phyloP scores from a whole-genome alignment of 2,888 invertebrate species.

The Caenorhabditis drosophilae region DNA sequence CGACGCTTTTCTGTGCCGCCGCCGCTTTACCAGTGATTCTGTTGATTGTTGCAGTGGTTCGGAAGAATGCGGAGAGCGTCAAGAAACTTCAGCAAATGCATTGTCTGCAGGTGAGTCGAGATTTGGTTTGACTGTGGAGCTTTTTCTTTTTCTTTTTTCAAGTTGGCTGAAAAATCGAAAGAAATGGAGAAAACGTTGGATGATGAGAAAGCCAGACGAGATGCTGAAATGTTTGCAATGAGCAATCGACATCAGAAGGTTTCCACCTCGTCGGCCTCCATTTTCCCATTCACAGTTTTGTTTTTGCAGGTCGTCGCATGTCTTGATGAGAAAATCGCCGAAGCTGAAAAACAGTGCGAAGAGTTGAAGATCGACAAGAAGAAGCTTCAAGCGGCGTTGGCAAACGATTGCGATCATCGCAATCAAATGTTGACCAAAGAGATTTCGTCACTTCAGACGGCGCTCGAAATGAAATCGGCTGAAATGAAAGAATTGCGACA shows the following conservation, averaged over 20 bases:
- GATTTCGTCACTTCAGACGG: slow-evolving; percentile 56
- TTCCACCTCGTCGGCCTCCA: too few relatives aligned
- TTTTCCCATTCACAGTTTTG: too few relatives aligned
- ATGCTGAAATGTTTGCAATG: slow-evolving; percentile 44
- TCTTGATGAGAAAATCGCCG: slow-evolving; percentile 45
- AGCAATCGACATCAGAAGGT: slow-evolving; percentile 43
- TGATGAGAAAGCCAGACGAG: slow-evolving; percentile 39
- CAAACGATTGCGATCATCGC: slow-evolving; percentile 51
- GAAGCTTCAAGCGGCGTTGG: slow-evolving; percentile 44
- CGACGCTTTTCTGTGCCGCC: too few relatives aligned
- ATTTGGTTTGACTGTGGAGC: too few relatives aligned
- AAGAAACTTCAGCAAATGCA: slow-evolving; percentile 35
- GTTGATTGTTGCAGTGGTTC: slow-evolving; percentile 53
- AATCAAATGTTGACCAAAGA: slow-evolving; percentile 57
- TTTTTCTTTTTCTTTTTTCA: slow-evolving; percentile 11
- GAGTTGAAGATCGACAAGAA: slow-evolving; percentile 46
- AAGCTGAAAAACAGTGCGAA: slow-evolving; percentile 43
- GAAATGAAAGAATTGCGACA: slow-evolving; percentile 60
- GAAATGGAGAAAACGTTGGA: slow-evolving; percentile 41
- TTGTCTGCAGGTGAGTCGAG: slow-evolving; percentile 43
- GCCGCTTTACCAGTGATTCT: slow-evolving; percentile 41
- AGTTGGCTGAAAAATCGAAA: slow-evolving; percentile 36
- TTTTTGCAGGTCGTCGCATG: slow-evolving; percentile 39
- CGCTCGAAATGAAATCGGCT: slow-evolving; percentile 53
- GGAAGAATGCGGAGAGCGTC: slow-evolving; percentile 38